A percentile compares a stretch with the other conserved stretches of the same genome.
Conservation (phyloP, 2,113 vertebrate species). For the Mormoops blainvillei region DNA sequence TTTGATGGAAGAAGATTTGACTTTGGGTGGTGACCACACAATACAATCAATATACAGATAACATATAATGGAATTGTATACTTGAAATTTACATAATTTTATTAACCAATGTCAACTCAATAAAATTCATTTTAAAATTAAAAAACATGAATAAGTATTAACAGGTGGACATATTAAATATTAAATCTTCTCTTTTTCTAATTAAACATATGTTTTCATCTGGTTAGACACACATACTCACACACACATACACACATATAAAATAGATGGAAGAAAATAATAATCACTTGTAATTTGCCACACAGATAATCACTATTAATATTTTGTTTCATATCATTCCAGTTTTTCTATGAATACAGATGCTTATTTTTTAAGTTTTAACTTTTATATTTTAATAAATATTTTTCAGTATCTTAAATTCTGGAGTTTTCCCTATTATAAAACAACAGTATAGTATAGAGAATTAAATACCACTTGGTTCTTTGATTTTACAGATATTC, state of each 20-base stretch:
- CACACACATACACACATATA: neutral
- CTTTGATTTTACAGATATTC: neutral
- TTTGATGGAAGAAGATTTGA: neutral
- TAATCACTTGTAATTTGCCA: neutral
- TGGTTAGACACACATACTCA: neutral
- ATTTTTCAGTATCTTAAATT: neutral
- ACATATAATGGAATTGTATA: neutral
- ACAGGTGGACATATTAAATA: neutral
- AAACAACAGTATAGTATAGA: neutral
- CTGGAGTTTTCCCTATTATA: neutral
- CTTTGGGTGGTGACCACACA: neutral
- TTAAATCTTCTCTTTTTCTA: neutral
- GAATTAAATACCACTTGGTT: neutral
- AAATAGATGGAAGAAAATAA: neutral
- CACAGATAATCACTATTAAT: neutral
- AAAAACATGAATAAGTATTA: neutral
- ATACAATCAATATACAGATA: neutral
- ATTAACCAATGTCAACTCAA: neutral
- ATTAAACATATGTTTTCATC: neutral
- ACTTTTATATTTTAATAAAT: conserved; percentile 4
- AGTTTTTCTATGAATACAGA: conserved; percentile 13
- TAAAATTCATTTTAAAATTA: neutral
- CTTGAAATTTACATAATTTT: neutral
- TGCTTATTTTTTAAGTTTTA: neutral
- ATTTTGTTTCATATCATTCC: neutral